Conservation (phyloP, 1,140 invertebrate genomes). For the Xylocopa sonorina region DNA sequence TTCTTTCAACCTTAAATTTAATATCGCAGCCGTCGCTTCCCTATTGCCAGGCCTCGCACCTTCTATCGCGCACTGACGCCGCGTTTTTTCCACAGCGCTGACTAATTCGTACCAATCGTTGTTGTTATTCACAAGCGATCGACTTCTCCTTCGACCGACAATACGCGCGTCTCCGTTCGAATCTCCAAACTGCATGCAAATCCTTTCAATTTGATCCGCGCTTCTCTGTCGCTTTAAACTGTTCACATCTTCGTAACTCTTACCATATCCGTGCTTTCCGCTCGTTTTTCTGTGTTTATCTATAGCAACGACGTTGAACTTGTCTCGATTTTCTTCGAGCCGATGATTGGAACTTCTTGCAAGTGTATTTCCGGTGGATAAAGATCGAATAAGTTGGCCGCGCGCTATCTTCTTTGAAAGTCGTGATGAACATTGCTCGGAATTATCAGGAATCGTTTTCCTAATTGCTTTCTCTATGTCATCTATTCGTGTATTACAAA, state of each 20-base stretch:
- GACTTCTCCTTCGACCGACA: background rate
- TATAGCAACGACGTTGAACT: constrained; percentile 21
- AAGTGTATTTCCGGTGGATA: constrained; percentile 61
- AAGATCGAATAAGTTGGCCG: background rate
- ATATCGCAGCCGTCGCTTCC: background rate
- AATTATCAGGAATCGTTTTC: background rate
- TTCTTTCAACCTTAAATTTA: background rate
- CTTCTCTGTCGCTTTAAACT: constrained; percentile 10
- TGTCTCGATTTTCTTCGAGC: constrained; percentile 70
- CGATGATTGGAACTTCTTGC: constrained; percentile 60
- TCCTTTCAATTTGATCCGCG: constrained; percentile 10
- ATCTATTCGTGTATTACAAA: background rate
- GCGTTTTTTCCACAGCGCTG: too few relatives aligned
- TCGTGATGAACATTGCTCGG: background rate
- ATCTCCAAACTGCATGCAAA: background rate
- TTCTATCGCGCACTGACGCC: background rate
- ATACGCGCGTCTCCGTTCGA: too few relatives aligned
- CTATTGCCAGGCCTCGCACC: background rate
- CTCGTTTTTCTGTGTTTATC: constrained; percentile 14
- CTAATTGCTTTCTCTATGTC: background rate
- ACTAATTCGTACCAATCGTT: background rate
- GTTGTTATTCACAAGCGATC: constrained; percentile 2
- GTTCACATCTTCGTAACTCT: background rate
- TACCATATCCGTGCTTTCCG: background rate
- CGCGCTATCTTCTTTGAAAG: background rate